Base-by-base conservation (phyloP, 1,140 invertebrate genomes). In the Chelonus insularis region DNA sequence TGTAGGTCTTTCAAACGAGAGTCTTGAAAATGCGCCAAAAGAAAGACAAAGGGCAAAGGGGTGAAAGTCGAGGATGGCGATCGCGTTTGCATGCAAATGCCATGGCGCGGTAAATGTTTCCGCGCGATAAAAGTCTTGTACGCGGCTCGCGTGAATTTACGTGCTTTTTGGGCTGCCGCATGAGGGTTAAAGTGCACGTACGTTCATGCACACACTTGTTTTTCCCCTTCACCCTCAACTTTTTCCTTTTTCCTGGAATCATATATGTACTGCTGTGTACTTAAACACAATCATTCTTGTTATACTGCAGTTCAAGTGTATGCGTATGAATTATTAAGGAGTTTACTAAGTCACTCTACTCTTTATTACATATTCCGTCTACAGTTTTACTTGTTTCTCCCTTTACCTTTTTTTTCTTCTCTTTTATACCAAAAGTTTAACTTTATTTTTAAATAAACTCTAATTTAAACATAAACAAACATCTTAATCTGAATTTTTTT, bases 141-240 rank as follows among this genome's bases (percentile, higher is more conserved):
- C 62, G 32, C 21, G 9, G 60, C 65, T 70, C 58, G 64, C 63
- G 65, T 58, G 64, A 73, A 73, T 72, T 74, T 72, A 73, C 67
- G 68, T 73, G 62, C 61, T 63, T 60, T 60, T 48, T 29, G 25
- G 25, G 7, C 25, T 29, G 25, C 25, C 25, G 25, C 73, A 78
- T 81, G 77, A 79, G 76, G 78, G 78, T 80, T 77, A 79, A 73
- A 66, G 70, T 29, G 47, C 11, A 65, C 65, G 72, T 71, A 70
- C 34, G 66, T 61, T 32, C 69, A 64, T 57, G 57, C 52, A 29
- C 41, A 55, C 50, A 57, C 60, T 51, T 57, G 18, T 51, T 11
- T 58, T 43, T 43, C 32, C 32, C 23, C 36, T 11, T 47, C 9
- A 7, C 25, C 47, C 39, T 32, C 59, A 47, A 59, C 57, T 57